Conservation (phyloP, 2,888 invertebrate genomes). For the Leucozona laternaria region DNA sequence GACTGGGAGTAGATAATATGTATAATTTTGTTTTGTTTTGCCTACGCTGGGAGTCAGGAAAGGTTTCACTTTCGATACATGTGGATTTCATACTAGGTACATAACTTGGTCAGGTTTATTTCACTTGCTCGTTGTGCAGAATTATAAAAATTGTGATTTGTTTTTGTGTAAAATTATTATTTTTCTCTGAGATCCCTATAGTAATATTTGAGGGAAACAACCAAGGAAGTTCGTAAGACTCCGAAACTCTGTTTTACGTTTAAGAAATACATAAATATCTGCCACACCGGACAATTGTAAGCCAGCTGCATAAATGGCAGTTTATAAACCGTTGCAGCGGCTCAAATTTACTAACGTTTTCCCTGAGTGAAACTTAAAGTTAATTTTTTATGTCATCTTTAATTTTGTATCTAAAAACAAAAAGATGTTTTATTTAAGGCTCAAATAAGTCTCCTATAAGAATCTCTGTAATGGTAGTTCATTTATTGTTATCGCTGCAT, state of each 20-base stretch:
- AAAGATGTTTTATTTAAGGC: not conserved
- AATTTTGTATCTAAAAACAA: not conserved
- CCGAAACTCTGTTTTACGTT: not conserved
- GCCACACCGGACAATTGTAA: not conserved
- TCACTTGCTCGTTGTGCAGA: not conserved
- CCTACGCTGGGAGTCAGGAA: slow-evolving; percentile 6
- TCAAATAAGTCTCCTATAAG: not conserved
- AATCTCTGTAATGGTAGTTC: not conserved
- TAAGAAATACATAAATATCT: not conserved
- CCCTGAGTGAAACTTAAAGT: not conserved
- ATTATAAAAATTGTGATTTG: slow-evolving; percentile 2
- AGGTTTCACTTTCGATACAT: slow-evolving; percentile 50
- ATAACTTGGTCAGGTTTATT: slow-evolving; percentile 19
- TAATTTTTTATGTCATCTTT: not conserved
- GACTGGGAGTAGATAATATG: slow-evolving; percentile 14
- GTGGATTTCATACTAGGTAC: slow-evolving; percentile 18
- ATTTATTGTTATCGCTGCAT: not conserved
- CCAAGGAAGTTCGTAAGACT: not conserved
- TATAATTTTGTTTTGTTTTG: not conserved
- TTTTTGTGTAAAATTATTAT: not conserved
- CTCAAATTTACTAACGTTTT: not conserved
- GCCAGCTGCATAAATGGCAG: not conserved
- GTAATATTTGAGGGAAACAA: not conserved
- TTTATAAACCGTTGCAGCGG: not conserved
- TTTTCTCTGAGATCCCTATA: not conserved